These are phyloP conservation scores for Ochropleura leucogaster DNA, from an alignment of 2,888 invertebrate species.

Conservation along the genomic window DNA sequence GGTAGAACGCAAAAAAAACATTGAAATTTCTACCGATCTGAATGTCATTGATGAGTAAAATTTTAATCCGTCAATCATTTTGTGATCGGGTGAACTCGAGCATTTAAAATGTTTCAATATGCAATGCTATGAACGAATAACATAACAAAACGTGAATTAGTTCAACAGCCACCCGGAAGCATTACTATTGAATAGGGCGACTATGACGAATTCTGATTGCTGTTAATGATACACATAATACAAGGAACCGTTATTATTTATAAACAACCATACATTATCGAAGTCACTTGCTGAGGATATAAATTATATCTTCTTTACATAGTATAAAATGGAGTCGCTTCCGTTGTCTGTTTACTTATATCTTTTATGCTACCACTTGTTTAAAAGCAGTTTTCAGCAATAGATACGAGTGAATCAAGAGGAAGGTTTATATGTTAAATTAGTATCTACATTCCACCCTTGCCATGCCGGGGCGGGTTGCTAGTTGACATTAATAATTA, in stretches of 20 bases:
- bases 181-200: constrained; percentile 20
- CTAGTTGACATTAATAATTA: constrained; percentile 3
- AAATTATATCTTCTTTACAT: neutral
- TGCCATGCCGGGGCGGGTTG: too few species aligned
- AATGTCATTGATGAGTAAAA: constrained; percentile 21
- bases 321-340: too few species aligned
- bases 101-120: constrained; percentile 34
- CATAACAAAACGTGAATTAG: constrained; percentile 34
- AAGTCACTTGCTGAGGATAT: constrained; percentile 5
- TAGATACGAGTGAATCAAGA: too few species aligned
- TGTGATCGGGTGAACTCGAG: constrained; percentile 23
- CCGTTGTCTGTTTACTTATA: too few species aligned
- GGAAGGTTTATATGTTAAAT: too few species aligned
- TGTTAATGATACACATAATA: constrained; percentile 51
- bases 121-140: constrained; percentile 45
- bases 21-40: neutral
- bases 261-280: constrained; percentile 15
- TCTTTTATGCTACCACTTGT: too few species aligned
- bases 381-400: too few species aligned
- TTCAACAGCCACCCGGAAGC: constrained; percentile 51
- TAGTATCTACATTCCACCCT: too few species aligned
- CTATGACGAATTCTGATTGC: constrained; percentile 55
- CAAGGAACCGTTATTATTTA: constrained; percentile 38
- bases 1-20: constrained; percentile 16
- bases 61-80: constrained; percentile 13